phyloP scores from a whole-genome alignment of 1,140 invertebrate species.

The Arion vulgaris region DNA sequence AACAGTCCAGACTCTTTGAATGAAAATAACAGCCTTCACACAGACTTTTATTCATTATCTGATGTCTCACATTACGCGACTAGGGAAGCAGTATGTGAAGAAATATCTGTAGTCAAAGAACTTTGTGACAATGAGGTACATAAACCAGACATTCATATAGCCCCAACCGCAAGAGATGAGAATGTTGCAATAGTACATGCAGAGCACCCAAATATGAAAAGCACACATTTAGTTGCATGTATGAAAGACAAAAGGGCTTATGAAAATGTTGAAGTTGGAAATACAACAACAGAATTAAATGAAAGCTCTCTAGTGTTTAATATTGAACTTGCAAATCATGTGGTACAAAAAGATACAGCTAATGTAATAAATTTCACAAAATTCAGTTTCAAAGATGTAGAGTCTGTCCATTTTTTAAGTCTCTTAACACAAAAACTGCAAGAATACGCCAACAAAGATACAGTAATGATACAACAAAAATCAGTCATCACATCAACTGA shows the following conservation, averaged over 20 bases:
- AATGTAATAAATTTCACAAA: not conserved
- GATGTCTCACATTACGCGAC: not conserved
- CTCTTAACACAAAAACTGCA: not conserved
- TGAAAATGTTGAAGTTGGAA: not conserved
- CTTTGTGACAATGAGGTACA: not conserved
- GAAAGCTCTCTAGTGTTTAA: not conserved
- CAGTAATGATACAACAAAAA: not conserved
- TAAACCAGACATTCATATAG: not conserved
- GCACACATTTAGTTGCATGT: not conserved
- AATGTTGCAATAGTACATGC: not conserved
- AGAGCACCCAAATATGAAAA: not conserved
- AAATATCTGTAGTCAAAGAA: not conserved
- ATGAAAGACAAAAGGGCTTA: not conserved
- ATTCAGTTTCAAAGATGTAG: not conserved
- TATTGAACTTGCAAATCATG: no score
- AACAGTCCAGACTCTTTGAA: no score
- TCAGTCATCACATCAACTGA: not conserved
- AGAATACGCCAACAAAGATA: not conserved
- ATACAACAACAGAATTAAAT: not conserved
- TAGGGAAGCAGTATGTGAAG: not conserved
- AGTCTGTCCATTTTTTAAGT: not conserved
- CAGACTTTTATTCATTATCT: not conserved
- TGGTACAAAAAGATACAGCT: not conserved
- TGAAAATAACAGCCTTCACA: no score
- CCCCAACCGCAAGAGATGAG: not conserved